Evolutionary conservation across 2,797 vertebrate species (phyloP).

Genomic region (Myotis daubentonii): DNA sequence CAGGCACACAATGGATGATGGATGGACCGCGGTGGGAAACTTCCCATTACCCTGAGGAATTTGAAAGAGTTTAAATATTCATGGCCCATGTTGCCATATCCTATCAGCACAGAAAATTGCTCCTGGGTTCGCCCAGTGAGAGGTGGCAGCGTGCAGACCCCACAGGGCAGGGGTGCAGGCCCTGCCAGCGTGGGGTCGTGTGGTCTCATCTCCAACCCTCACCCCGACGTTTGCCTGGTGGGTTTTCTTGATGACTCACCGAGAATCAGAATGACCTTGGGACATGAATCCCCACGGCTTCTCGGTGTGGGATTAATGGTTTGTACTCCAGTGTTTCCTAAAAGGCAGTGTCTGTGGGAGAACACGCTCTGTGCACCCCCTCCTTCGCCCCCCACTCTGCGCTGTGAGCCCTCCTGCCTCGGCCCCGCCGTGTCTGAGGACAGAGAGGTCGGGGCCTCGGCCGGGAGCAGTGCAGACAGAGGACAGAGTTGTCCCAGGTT

Average conservation of each 20-base stretch:
- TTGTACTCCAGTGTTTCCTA: not conserved
- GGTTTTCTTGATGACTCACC: not conserved
- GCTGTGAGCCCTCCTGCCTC: not conserved
- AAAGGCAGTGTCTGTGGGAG: not conserved
- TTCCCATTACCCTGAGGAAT: too few species aligned
- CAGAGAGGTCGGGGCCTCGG: rapidly evolving
- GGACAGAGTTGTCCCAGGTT: not conserved
- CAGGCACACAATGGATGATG: too few species aligned
- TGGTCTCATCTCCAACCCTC: not conserved
- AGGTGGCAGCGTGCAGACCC: too few species aligned
- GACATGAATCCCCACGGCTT: not conserved
- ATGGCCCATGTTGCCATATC: too few species aligned
- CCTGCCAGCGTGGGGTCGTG: too few species aligned
- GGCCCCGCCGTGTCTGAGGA: not conserved
- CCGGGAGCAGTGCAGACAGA: rapidly evolving
- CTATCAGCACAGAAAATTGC: not conserved
- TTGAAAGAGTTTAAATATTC: not conserved
- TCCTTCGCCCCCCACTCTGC: too few species aligned
- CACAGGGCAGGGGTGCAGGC: too few species aligned
- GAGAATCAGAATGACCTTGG: not conserved
- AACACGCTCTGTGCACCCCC: not conserved
- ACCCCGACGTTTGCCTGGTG: not conserved
- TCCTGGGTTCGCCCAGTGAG: too few species aligned
- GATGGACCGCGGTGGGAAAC: too few species aligned
- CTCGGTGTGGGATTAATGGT: not conserved